These are phyloP conservation scores for Centropyge bicolor DNA, from an alignment of 2,797 vertebrate species.

Conservation along the genomic window DNA sequence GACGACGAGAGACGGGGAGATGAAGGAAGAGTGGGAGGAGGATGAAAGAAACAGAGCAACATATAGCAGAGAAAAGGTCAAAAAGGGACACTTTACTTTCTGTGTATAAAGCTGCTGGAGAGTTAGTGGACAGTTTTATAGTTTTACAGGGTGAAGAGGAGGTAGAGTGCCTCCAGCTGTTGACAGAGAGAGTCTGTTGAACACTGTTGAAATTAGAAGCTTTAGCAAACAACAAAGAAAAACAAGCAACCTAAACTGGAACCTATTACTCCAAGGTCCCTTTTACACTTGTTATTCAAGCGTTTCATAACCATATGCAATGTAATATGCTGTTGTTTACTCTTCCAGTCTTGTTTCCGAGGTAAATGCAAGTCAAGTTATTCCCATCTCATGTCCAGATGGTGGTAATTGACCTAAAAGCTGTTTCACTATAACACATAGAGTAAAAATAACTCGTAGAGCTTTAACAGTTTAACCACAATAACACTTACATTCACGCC, in stretches of 20 bases:
- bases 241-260: not conserved
- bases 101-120: not conserved
- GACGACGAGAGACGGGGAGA: constrained; percentile 7
- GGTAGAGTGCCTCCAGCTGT: not conserved
- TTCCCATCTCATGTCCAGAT: not conserved
- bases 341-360: not conserved
- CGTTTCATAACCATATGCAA: not conserved
- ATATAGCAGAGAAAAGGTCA: constrained; percentile 10
- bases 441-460: not conserved
- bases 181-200: constrained; percentile 13
- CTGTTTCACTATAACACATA: not conserved
- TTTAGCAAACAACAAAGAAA: not conserved
- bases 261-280: not conserved
- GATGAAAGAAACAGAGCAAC: constrained; percentile 7
- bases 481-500: not conserved
- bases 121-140: not conserved
- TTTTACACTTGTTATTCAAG: not conserved
- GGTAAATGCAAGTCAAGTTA: not conserved
- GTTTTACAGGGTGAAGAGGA: not conserved
- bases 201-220: not conserved
- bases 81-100: not conserved
- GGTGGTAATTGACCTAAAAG: not conserved
- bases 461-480: not conserved
- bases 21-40: not conserved
- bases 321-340: not conserved